Base-by-base conservation (phyloP, 2,113 vertebrate species). In the Lonchura striata region DNA sequence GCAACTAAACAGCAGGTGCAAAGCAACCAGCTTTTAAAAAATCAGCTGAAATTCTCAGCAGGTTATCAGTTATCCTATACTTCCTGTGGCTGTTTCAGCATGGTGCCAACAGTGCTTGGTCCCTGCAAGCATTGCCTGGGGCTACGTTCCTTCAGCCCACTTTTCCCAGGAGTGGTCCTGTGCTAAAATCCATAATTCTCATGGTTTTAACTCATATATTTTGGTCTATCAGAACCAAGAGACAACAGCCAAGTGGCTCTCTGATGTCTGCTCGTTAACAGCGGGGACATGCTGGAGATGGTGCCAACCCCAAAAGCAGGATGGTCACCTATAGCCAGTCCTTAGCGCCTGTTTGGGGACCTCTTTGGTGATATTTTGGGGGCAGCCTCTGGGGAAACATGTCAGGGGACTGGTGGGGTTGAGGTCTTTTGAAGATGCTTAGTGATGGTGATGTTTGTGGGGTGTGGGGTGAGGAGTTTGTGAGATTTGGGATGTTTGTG, bases 101-200 rank as follows among this genome's bases (percentile, higher is more conserved):
- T 6, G 20, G 11, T 70, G 24, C 39, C 39, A 47, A 46, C 21
- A 24, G 54, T 17, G 27, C 59, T 27, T 11, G 5, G 35, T 65
- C n/a, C 27, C 22, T 21, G 7, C 42, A 33, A n/a, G 25, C 41
- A 14, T 54, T 63, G 41, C 37, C 12, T 3, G 3, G 42, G 39
- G 33, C 59, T 60, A 16, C 0, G 0, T 28, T 49, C 65, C 64
- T 65, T 13, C 39, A 24, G 17, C 44, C n/a, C 3, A 3, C 24
- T 42, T 69, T 52, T 60, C 44, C 69, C 19, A 1, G 30, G 42
- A 79, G 61, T 25, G 25, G 11, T 52, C n/a, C 47, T 50, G 33
- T 75, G 50, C 47, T 75, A 44, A 64, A 86, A 88, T 16, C n/a
- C 19, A 0, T 18, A 17, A 53, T 80, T 64, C 39, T 8, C 7